A percentile compares a stretch with the other conserved stretches of the same genome.
Conservation (phyloP, 1,140 invertebrate genomes). For the Triops longicaudatus region DNA sequence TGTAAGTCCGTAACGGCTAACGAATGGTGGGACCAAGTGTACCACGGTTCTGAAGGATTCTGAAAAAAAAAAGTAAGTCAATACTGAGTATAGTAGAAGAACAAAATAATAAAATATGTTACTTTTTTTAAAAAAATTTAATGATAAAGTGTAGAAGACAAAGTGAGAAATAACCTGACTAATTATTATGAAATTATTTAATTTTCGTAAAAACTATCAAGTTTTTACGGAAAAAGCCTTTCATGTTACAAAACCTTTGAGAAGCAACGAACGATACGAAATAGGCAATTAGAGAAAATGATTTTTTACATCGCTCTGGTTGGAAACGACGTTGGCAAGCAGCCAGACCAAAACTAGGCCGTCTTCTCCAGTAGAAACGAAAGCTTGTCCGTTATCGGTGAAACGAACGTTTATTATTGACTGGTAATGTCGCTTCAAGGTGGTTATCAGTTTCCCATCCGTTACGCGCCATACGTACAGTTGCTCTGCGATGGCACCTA, state of each 20-base stretch:
- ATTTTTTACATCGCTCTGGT: background rate
- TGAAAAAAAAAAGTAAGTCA: background rate
- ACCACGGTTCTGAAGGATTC: slow-evolving; percentile 43
- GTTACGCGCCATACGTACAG: slow-evolving; percentile 68
- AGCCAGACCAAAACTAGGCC: slow-evolving; percentile 72
- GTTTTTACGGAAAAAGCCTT: no score
- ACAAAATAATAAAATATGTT: background rate
- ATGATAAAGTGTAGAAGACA: no score
- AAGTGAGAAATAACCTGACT: no score
- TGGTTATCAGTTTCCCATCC: slow-evolving; percentile 61
- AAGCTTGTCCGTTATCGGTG: slow-evolving; percentile 58
- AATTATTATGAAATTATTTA: no score
- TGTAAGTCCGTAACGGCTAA: slow-evolving; percentile 64
- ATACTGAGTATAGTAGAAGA: background rate
- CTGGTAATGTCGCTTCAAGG: slow-evolving; percentile 68
- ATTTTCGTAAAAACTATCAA: no score
- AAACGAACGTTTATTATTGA: slow-evolving; percentile 62
- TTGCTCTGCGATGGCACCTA: slow-evolving; percentile 67
- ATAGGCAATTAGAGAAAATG: no score
- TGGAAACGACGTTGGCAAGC: slow-evolving; percentile 37
- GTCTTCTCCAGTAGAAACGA: slow-evolving; percentile 70
- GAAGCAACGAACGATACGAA: no score
- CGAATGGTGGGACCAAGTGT: slow-evolving; percentile 63
- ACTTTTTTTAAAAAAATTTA: no score
- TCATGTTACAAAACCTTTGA: no score